phyloP scores from a whole-genome alignment of 1,140 invertebrate genomes.

The Lordiphosa clarofinis region DNA sequence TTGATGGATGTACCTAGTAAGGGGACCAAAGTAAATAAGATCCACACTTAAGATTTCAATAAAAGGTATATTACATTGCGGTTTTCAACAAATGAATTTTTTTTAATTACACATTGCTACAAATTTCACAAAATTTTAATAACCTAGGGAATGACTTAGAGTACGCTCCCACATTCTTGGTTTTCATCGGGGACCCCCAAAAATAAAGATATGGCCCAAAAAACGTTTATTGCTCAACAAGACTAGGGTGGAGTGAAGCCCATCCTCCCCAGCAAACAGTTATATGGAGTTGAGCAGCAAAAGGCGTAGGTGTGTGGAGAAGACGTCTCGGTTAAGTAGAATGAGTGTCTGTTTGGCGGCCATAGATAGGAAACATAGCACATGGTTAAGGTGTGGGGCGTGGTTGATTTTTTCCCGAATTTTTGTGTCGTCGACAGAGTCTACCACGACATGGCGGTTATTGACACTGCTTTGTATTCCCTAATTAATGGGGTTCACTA shows the following conservation, averaged over 20 bases:
- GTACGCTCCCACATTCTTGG: too few species aligned
- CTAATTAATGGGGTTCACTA: neutral
- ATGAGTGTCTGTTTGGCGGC: conserved; percentile 42
- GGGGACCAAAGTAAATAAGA: too few species aligned
- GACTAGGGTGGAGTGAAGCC: neutral
- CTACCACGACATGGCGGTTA: neutral
- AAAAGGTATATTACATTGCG: too few species aligned
- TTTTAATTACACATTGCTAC: too few species aligned
- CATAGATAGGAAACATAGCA: conserved; percentile 52
- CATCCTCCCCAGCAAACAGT: conserved; percentile 8
- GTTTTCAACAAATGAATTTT: too few species aligned
- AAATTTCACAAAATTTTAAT: too few species aligned
- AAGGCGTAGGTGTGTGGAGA: conserved; percentile 45
- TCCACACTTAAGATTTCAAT: too few species aligned
- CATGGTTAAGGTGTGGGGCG: conserved; percentile 26
- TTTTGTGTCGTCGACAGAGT: neutral
- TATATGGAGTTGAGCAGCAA: conserved; percentile 22
- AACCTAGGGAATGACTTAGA: too few species aligned
- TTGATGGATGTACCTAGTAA: too few species aligned
- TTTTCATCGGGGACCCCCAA: too few species aligned
- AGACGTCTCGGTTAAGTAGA: conserved; percentile 9
- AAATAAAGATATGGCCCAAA: too few species aligned
- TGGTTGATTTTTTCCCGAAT: conserved; percentile 19
- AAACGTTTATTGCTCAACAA: too few species aligned
- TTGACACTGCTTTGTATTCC: conserved; percentile 3